These are phyloP conservation scores for Python bivittatus DNA, from an alignment of 2,113 vertebrate species.

Conservation along the genomic window DNA sequence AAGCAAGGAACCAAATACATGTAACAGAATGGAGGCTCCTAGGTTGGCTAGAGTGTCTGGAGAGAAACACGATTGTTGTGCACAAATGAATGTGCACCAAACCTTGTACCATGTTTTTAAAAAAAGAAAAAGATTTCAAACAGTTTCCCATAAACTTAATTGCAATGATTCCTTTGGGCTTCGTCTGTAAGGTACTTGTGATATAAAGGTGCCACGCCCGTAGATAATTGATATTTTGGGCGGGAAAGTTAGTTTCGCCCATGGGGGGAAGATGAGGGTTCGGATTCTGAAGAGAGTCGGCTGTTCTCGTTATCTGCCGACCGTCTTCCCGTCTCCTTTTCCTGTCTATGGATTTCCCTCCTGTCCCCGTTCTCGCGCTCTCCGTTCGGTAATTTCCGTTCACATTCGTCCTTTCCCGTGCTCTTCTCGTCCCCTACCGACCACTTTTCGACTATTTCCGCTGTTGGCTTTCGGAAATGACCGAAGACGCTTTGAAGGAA, in stretches of 20 bases:
- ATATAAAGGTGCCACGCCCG: not conserved
- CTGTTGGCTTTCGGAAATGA: constrained; percentile 44
- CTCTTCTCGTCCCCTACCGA: constrained; percentile 36
- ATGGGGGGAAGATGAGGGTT: not conserved
- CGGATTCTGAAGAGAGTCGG: not conserved
- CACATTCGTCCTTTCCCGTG: constrained; percentile 17
- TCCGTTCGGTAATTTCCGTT: constrained; percentile 34
- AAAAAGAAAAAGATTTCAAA: not conserved
- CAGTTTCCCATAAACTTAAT: not conserved
- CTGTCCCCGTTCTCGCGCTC: not conserved
- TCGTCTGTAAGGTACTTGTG: not conserved
- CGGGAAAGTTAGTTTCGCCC: not conserved
- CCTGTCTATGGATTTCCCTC: not conserved
- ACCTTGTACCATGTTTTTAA: not conserved
- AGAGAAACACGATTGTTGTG: not conserved
- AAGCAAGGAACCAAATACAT: not conserved
- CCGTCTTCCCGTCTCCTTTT: not conserved
- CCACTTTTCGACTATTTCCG: constrained; percentile 34
- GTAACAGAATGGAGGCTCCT: not conserved
- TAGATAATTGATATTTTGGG: not conserved
- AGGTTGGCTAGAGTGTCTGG: not conserved
- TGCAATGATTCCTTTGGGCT: not conserved
- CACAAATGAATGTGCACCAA: not conserved
- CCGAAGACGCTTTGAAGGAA: constrained; percentile 22
- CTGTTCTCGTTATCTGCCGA: constrained; percentile 6